phyloP scores from a whole-genome alignment of 2,888 invertebrate genomes.

The Latheticus oryzae region DNA sequence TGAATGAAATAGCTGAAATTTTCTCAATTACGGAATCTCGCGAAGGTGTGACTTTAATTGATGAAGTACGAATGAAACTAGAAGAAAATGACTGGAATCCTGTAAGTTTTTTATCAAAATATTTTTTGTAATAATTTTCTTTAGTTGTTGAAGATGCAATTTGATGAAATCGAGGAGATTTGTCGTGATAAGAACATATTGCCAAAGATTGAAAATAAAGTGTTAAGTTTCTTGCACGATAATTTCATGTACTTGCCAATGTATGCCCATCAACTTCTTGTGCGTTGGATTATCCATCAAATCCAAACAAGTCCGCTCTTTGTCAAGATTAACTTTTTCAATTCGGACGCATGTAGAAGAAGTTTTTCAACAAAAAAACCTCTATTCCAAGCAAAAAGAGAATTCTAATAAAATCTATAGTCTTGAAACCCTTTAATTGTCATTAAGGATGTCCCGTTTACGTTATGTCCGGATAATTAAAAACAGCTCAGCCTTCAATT shows the following conservation, averaged over 20 bases:
- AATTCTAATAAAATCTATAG: too few relatives aligned
- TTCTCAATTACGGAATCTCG: slow-evolving; percentile 45
- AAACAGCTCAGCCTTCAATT: too few relatives aligned
- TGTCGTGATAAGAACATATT: slow-evolving; percentile 55
- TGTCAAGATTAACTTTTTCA: slow-evolving; percentile 12
- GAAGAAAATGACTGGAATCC: slow-evolving; percentile 55
- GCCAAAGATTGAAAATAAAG: slow-evolving; percentile 54
- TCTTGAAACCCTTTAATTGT: too few relatives aligned
- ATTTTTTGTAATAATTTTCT: slow-evolving; percentile 4
- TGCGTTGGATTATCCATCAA: slow-evolving; percentile 56
- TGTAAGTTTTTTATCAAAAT: slow-evolving; percentile 46
- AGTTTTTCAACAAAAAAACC: neutral
- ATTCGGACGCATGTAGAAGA: neutral
- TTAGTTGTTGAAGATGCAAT: slow-evolving; percentile 52
- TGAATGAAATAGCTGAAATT: slow-evolving; percentile 44
- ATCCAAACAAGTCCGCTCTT: slow-evolving; percentile 26
- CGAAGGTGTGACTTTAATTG: slow-evolving; percentile 52
- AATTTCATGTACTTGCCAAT: slow-evolving; percentile 58
- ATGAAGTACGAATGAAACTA: slow-evolving; percentile 53
- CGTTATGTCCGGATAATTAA: too few relatives aligned
- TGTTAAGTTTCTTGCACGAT: slow-evolving; percentile 59
- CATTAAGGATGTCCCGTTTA: too few relatives aligned
- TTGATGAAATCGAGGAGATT: slow-evolving; percentile 52
- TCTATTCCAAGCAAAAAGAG: too few relatives aligned
- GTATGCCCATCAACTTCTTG: slow-evolving; percentile 61